Percentiles rank a stretch among this genome's conserved stretches.
Evolutionary conservation across 2,113 vertebrate species (phyloP).

Genomic region (Notechis scutatus): DNA sequence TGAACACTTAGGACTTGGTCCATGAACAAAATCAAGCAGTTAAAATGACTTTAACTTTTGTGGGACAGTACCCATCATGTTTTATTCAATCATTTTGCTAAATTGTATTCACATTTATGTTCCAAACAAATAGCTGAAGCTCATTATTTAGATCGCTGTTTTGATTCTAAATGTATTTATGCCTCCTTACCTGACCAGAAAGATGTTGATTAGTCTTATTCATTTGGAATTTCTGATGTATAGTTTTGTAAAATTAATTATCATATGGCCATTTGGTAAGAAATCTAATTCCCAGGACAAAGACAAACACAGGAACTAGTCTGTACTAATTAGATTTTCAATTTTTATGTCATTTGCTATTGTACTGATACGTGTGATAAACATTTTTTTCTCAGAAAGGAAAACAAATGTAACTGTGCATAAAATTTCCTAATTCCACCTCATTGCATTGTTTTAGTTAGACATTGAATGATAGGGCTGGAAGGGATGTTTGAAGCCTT

Average conservation of each 20-base stretch:
- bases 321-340: conserved; percentile 15
- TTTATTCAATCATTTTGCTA: conserved; percentile 29
- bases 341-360: conserved; percentile 20
- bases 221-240: conserved; percentile 40
- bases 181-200: conserved; percentile 35
- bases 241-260: conserved; percentile 36
- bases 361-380: not conserved
- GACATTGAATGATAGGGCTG: not conserved
- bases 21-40: not conserved
- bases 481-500: not conserved
- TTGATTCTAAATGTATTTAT: conserved; percentile 50
- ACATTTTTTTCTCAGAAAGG: not conserved
- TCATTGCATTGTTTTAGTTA: not conserved
- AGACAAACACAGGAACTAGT: not conserved
- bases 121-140: conserved; percentile 22
- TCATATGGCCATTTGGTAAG: conserved; percentile 22
- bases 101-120: conserved; percentile 54
- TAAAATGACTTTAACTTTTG: not conserved
- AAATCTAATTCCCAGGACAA: conserved; percentile 19
- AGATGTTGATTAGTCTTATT: conserved; percentile 36
- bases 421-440: conserved; percentile 1
- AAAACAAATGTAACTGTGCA: not conserved
- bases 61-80: not conserved
- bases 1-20: not conserved
- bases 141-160: conserved; percentile 48